phyloP scores from a whole-genome alignment of 1,140 invertebrate species.

The Cyclina sinensis region DNA sequence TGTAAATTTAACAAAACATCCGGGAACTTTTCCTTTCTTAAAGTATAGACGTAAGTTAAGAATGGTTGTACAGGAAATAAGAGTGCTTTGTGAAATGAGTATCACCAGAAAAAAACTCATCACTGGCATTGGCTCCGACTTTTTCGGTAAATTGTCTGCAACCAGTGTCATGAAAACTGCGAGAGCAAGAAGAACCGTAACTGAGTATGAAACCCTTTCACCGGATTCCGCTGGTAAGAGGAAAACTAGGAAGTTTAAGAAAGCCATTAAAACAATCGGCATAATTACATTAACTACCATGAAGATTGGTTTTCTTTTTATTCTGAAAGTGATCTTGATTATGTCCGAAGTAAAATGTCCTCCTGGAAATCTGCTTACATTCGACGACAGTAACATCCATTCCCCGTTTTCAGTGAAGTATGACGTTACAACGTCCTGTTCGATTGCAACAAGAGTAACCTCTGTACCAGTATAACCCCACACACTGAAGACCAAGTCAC shows the following conservation, averaged over 20 bases:
- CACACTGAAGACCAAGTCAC: background rate
- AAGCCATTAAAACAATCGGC: constrained; percentile 9
- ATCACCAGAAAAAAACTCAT: background rate
- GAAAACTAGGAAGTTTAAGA: constrained; percentile 86
- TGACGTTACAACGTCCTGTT: background rate
- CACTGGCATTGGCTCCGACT: constrained; percentile 26
- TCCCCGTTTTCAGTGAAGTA: constrained; percentile 30
- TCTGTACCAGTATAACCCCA: background rate
- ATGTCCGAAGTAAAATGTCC: background rate
- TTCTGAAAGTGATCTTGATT: background rate
- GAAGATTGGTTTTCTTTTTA: background rate
- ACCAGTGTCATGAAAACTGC: constrained; percentile 62
- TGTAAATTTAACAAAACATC: background rate
- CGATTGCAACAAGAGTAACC: background rate
- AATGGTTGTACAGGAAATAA: background rate
- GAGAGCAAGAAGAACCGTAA: constrained; percentile 53
- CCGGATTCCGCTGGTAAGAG: constrained; percentile 71
- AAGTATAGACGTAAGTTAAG: background rate
- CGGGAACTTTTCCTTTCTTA: background rate
- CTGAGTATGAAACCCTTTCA: constrained; percentile 37
- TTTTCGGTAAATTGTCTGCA: constrained; percentile 45
- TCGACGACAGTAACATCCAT: background rate
- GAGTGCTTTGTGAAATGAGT: background rate
- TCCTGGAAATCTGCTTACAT: background rate
- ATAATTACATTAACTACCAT: background rate